Evolutionary conservation across 1,140 invertebrate species (phyloP).

Genomic region (Delia radicum): DNA sequence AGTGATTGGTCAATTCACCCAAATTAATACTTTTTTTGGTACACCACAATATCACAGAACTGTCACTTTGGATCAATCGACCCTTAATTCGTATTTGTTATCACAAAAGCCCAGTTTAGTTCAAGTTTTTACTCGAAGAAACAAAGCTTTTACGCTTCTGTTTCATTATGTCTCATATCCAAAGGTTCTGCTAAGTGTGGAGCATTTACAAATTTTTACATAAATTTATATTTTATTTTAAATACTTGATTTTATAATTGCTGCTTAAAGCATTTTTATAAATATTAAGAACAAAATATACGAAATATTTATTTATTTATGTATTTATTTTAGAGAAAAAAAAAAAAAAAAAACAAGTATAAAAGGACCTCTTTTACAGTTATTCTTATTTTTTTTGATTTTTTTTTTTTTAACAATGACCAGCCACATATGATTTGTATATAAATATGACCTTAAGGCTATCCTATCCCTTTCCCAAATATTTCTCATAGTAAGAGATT

Average conservation of each 20-base stretch:
- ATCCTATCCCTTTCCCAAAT: neutral
- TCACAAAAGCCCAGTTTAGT: too few relatives aligned
- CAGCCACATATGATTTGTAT: neutral
- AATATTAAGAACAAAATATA: too few relatives aligned
- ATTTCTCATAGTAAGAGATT: neutral
- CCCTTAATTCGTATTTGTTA: too few relatives aligned
- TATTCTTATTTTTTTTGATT: neutral
- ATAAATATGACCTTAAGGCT: neutral
- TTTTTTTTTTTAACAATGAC: neutral
- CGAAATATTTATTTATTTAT: neutral
- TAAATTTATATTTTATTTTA: neutral
- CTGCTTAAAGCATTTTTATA: neutral
- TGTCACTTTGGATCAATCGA: too few relatives aligned
- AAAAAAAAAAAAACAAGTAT: neutral
- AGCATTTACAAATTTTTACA: neutral
- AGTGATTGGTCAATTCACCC: too few relatives aligned
- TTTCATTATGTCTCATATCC: too few relatives aligned
- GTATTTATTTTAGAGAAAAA: neutral
- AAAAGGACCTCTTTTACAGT: too few relatives aligned
- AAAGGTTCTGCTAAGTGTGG: too few relatives aligned
- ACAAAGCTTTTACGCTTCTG: too few relatives aligned
- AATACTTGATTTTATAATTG: conserved; percentile 5
- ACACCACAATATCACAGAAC: too few relatives aligned
- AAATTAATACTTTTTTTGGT: too few relatives aligned
- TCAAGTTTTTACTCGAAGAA: too few relatives aligned